Evolutionary conservation across 1,140 invertebrate species (phyloP), one percentile per base, ranked within the genome.

Genomic region (Vanessa atalanta): DNA sequence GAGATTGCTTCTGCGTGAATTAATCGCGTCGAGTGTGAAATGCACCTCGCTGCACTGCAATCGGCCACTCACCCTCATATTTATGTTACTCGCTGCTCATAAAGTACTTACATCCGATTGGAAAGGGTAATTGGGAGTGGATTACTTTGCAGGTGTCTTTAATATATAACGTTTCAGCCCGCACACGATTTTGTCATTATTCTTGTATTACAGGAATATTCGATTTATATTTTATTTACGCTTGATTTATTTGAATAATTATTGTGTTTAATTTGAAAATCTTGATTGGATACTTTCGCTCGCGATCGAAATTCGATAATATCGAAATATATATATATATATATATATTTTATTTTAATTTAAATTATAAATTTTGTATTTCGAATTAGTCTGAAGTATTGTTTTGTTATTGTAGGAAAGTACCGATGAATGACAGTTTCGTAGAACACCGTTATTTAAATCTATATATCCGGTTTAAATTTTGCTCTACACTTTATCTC

Each of bases 41-140:
- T 69, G 63, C 50, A 50, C 64, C 50, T 20, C 55, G 53, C 8
- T 55, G 51, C 51, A 23, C 23, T 11, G 65, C 50, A 61, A 64
- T 67, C 48, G 65, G 68, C 64, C 57, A 53, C 48, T 70, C 65
- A 72, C 55, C 57, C 48, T 23, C 57, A 23, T 74, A 74, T 78
- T 78, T 78, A 75, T 78, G 76, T 75, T 61, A 48, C 61, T 63
- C 31, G 65, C 51, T 15, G 65, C 72, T 75, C 76, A 68, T 78
- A 78, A 75, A 78, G 60, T 75, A 70, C 70, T 69, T 75, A 60
- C 73, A 72, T 78, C 76, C 72, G 76, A 78, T 78, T 78, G 75
- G 73, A 69, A 47, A 69, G 63, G 57, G 70, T 78, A 78, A 78
- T 78, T 78, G 76, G 73, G 57, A 67, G 50, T 70, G 23, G 67